phyloP scores from a whole-genome alignment of 1,140 invertebrate species.

The Plutomurus gul region DNA sequence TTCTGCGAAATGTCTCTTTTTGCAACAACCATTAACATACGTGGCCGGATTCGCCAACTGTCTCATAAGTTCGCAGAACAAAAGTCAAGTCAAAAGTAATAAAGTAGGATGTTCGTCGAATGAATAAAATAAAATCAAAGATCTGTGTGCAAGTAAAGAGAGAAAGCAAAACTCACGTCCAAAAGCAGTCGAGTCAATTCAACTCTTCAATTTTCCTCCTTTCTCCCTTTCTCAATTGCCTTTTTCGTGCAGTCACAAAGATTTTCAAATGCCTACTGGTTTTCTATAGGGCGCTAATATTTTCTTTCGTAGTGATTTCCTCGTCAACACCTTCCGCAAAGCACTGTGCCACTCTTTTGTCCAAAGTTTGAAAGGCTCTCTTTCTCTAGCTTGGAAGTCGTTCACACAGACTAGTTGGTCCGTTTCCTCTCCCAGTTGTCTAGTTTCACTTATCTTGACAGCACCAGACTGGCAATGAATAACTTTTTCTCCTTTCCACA shows the following conservation, averaged over 20 bases:
- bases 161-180: background rate
- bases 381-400: background rate
- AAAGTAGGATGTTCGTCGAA: background rate
- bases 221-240: background rate
- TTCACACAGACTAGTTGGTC: background rate
- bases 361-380: background rate
- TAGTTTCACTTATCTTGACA: background rate
- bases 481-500: background rate
- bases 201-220: background rate
- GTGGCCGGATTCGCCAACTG: background rate
- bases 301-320: background rate
- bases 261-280: too few species aligned
- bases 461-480: too few species aligned
- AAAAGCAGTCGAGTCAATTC: background rate
- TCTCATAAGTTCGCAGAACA: background rate
- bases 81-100: background rate
- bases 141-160: background rate
- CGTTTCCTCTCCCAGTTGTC: background rate
- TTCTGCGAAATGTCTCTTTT: background rate
- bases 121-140: slow-evolving; percentile 12
- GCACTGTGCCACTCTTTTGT: background rate
- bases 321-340: background rate
- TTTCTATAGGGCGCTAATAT: background rate
- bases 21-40: background rate
- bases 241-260: too few species aligned